These are phyloP conservation scores for Hirtodrosophila confusa DNA, from an alignment of 2,888 invertebrate species.

Conservation along the genomic window DNA sequence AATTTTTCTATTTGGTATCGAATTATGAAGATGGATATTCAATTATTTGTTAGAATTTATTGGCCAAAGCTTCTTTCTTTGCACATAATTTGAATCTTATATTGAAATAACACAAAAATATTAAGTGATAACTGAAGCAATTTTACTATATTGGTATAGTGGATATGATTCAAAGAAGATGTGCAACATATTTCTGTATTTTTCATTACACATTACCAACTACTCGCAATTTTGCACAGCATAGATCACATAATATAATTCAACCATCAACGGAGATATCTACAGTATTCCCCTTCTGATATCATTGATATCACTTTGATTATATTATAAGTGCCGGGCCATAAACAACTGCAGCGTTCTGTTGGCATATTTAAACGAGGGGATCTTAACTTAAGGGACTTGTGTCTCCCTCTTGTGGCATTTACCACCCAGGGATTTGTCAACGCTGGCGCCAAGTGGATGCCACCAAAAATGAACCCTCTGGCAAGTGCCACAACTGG, in stretches of 20 bases:
- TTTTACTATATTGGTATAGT: too few species aligned
- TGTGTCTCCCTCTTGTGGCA: constrained; percentile 22
- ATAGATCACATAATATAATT: background rate
- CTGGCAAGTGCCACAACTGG: constrained; percentile 53
- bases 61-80: too few species aligned
- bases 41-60: too few species aligned
- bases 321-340: constrained; percentile 52
- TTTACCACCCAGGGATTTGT: constrained; percentile 75
- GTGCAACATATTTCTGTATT: too few species aligned
- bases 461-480: constrained; percentile 22
- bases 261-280: background rate
- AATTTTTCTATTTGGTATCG: too few species aligned
- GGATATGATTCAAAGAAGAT: too few species aligned
- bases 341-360: constrained; percentile 47
- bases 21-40: too few species aligned
- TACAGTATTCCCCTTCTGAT: constrained; percentile 20
- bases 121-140: too few species aligned
- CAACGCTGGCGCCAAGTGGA: constrained; percentile 73
- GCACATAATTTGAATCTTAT: too few species aligned
- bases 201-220: background rate
- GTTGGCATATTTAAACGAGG: constrained; percentile 17
- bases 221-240: background rate
- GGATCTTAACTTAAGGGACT: constrained; percentile 15
- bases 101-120: too few species aligned
- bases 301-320: constrained; percentile 64